A percentile compares a stretch with the other conserved stretches of the same genome.
Conservation (phyloP, 2,113 vertebrate genomes). For the Cyanoderma ruficeps region DNA sequence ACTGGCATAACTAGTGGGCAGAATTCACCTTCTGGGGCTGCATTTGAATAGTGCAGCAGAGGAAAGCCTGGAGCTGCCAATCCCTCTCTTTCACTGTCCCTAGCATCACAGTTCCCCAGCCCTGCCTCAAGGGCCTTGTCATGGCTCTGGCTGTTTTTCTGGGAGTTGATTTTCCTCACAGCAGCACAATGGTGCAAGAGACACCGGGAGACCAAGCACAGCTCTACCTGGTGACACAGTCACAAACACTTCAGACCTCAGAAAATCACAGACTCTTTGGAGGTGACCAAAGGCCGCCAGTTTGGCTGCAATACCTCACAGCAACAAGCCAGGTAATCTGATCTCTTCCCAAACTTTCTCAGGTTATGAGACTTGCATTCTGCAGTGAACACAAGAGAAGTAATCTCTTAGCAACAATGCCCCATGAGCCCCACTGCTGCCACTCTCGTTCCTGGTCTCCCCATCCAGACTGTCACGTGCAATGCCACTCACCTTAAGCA, state of each 20-base stretch:
- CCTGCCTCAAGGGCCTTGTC: background rate
- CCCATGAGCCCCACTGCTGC: background rate
- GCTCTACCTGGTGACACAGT: background rate
- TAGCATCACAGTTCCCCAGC: background rate
- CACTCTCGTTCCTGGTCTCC: background rate
- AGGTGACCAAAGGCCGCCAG: background rate
- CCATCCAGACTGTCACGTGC: background rate
- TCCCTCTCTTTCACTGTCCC: background rate
- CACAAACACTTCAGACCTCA: background rate
- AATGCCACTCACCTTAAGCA: constrained; percentile 90
- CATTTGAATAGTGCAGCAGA: background rate
- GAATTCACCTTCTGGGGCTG: background rate
- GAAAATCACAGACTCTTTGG: background rate
- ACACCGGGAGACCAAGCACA: background rate
- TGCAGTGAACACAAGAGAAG: background rate
- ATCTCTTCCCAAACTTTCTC: background rate
- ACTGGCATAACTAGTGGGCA: background rate
- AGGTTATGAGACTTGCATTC: background rate
- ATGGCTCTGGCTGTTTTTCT: background rate
- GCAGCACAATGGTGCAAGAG: background rate
- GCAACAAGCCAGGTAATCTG: background rate
- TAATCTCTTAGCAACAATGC: background rate
- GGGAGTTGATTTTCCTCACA: background rate
- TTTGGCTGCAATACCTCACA: background rate
- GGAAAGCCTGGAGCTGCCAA: background rate